Evolutionary conservation across 1,140 invertebrate species (phyloP), one percentile per base, ranked within the genome.

Genomic region (Drosophila leontia): DNA sequence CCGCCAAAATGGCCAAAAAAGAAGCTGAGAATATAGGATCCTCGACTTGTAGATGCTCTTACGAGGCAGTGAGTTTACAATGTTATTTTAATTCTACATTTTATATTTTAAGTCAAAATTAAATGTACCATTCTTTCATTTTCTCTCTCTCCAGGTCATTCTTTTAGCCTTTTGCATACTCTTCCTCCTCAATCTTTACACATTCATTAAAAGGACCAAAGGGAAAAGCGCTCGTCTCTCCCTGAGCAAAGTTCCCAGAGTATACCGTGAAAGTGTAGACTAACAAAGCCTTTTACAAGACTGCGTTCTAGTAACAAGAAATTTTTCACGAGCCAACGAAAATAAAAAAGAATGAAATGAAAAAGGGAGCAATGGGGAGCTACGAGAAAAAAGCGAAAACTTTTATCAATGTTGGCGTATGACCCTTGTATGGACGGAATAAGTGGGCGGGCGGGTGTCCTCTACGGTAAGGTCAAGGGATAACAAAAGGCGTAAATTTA

Each of bases 401-500:
- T 85, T 85, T 85, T 83, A 83, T 83, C 77, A 83, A 83, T 83
- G 75, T 62, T 82, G 76, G 76, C 70, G 68, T 72, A 58, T 59
- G 71, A 48, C 57, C 47, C 42, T 78, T 61, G 41, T 41, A 57
- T 62, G 34, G 11, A 29, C 15, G 44, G 45, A 35, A 44, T 29
- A 23, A 32, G 44, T 50, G 59, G 57, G 74, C 39, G 64, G 53
- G 29, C 57, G 68, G 48, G 35, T 59, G 44, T 57, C 57, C 69
- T 83, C 37, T 61, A 23, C 55, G 42, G 60, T 70, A 65, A 83
- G 83, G 84, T 87, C 83, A 87, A 87, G 64, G 85, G 77, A 84
- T 87, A 87, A 87, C 85, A 87, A 87, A 87, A 87, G 84, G 84
- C 85, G 84, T 87, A 88, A 88, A 90, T 87, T 87, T 87, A 87